Evolutionary conservation across 2,888 invertebrate species (phyloP).

Genomic region (Cremastinae sp.): DNA sequence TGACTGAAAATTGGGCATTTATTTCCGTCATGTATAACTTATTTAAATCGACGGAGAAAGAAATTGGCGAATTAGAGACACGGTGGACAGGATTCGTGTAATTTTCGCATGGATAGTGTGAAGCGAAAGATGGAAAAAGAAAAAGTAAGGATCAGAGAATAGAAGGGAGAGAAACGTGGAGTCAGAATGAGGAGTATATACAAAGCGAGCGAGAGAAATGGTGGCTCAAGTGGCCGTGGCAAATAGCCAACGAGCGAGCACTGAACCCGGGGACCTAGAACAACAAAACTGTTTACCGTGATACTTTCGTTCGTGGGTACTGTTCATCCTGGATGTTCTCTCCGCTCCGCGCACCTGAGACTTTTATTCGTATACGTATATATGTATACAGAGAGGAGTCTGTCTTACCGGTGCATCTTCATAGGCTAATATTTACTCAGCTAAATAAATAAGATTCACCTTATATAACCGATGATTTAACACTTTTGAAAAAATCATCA

Average conservation of each 20-base stretch:
- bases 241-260: slow-evolving; percentile 63
- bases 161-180: slow-evolving; percentile 14
- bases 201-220: slow-evolving; percentile 30
- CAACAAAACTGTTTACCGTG: slow-evolving; percentile 74
- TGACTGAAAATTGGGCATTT: slow-evolving; percentile 14
- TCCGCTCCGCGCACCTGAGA: slow-evolving; percentile 41
- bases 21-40: slow-evolving; percentile 26
- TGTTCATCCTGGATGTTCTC: slow-evolving; percentile 46
- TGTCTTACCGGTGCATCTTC: not conserved
- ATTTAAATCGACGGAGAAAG: slow-evolving; percentile 1
- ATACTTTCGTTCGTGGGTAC: slow-evolving; percentile 70
- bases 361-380: slow-evolving; percentile 9
- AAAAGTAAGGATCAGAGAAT: slow-evolving; percentile 6
- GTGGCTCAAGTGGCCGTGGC: slow-evolving; percentile 57
- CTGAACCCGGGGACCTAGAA: slow-evolving; percentile 70
- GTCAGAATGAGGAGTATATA: slow-evolving; percentile 28
- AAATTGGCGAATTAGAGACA: slow-evolving; percentile 20
- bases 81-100: slow-evolving; percentile 14
- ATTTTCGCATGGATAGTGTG: slow-evolving; percentile 44
- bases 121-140: slow-evolving; percentile 32
- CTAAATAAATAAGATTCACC: not conserved
- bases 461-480: not conserved
- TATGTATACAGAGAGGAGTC: slow-evolving; percentile 5
- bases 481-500: not conserved
- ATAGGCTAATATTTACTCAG: not conserved